Conservation (phyloP, 2,888 invertebrate genomes). For the Sinotaia quadrata region DNA sequence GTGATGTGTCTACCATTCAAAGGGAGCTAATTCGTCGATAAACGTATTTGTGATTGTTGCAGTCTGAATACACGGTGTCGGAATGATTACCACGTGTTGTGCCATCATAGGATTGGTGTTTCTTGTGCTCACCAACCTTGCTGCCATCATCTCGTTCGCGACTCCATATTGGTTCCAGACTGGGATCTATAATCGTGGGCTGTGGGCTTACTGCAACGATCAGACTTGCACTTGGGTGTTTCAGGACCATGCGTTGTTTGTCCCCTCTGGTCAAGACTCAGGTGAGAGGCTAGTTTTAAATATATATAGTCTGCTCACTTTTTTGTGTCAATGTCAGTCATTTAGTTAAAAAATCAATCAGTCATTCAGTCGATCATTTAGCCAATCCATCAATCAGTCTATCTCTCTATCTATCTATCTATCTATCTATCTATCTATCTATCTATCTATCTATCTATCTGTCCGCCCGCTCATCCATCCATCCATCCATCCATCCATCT, state of each 20-base stretch:
- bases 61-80: too few relatives aligned
- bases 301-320: not conserved
- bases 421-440: not conserved
- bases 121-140: slow-evolving; percentile 56
- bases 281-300: slow-evolving; percentile 32
- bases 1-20: too few relatives aligned
- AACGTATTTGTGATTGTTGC: too few relatives aligned
- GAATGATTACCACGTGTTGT: slow-evolving; percentile 50
- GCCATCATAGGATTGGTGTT: slow-evolving; percentile 54
- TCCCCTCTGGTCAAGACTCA: slow-evolving; percentile 3
- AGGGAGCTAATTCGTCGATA: too few relatives aligned
- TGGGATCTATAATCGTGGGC: slow-evolving; percentile 39
- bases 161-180: slow-evolving; percentile 41
- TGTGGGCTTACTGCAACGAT: slow-evolving; percentile 49
- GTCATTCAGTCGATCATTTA: too few relatives aligned
- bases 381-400: too few relatives aligned
- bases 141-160: slow-evolving; percentile 52
- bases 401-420: too few relatives aligned
- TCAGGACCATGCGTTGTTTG: slow-evolving; percentile 34
- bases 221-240: slow-evolving; percentile 51
- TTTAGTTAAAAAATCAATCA: too few relatives aligned
- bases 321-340: not conserved
- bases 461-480: too few relatives aligned
- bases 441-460: too few relatives aligned
- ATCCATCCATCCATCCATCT: too few relatives aligned